phyloP scores from a whole-genome alignment of 2,113 vertebrate species.

The Chlorocebus sabaeus region DNA sequence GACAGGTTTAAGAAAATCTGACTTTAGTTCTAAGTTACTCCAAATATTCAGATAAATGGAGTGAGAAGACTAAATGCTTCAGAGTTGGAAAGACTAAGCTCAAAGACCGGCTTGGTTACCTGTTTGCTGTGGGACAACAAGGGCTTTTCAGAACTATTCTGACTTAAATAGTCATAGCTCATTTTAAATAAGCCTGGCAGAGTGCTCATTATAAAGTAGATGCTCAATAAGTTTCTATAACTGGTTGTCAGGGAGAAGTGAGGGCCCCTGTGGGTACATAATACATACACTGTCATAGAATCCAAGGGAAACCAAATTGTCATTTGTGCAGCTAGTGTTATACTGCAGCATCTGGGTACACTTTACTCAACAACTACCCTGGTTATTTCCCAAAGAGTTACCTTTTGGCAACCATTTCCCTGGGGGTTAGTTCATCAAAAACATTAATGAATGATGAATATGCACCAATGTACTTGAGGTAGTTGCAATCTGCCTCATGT shows the following conservation, averaged over 20 bases:
- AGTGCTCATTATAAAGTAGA: background rate
- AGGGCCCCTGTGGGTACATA: background rate
- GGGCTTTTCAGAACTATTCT: background rate
- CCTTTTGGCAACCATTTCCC: background rate
- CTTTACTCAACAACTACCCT: background rate
- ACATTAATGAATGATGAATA: background rate
- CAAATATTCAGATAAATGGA: constrained; percentile 7
- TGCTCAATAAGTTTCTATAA: background rate
- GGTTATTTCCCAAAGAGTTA: background rate
- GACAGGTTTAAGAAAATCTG: background rate
- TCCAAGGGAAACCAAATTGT: background rate
- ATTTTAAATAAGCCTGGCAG: background rate
- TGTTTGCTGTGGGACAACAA: background rate
- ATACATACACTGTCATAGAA: background rate
- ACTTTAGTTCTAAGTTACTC: background rate
- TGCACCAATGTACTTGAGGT: background rate
- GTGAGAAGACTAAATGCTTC: background rate
- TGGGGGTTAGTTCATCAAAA: background rate
- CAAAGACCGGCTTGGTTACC: background rate
- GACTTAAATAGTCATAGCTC: background rate
- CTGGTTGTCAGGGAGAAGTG: background rate
- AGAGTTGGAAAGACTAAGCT: background rate
- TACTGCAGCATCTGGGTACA: too few relatives aligned
- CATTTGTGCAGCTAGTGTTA: background rate
- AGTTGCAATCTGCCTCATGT: background rate